Base-by-base conservation (phyloP, 2,888 invertebrate species). In the Candidula unifasciata region DNA sequence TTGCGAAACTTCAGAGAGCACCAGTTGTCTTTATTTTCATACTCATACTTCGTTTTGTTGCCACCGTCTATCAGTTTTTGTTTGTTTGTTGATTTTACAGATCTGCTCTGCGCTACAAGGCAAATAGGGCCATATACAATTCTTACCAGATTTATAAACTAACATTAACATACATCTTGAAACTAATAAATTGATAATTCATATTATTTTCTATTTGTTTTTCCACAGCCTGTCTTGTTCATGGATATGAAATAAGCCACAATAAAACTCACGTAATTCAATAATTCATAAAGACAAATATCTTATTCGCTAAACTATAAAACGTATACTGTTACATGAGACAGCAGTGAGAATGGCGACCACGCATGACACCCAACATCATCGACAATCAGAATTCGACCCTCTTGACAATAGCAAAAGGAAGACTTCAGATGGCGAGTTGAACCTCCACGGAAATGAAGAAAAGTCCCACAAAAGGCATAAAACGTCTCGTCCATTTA, bases 401-500 rank as follows among this genome's bases (percentile, higher is more conserved):
- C 77, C 83, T 27, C 78, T 83, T 57, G 44, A 78, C 57, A 78
- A 77, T 68, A 60, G 57, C 18, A 78, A 77, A 37, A 35, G 57
- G 3, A 83, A 27, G 30, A 83, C 57, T 73, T 37, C 37, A 27
- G 54, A 69, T 60, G 69, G 37, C 69, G 77, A 83, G 27, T 13
- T 33, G 1, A 1, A 27, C 16, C 44, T 27, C 2, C 13, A 60
- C 21, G 27, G 33, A 35, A 33, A 35, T n/a, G 64, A 24, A 5
- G 8, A 54, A 24, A 52, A 35, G 8, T 3, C 3, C 2, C 30
- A 44, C 8, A 35, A 73, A n/a, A 57, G 68, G 78, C 54, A 68
- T 8, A 68, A 83, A 30, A 24, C 52, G 2, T 54, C 69, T 1
- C 80, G 84, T 35, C 84, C 88, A 68, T 86, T 83, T 68, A 83